Evolutionary conservation across 2,113 vertebrate genomes (phyloP).

Genomic region (Hypanus sabinus): DNA sequence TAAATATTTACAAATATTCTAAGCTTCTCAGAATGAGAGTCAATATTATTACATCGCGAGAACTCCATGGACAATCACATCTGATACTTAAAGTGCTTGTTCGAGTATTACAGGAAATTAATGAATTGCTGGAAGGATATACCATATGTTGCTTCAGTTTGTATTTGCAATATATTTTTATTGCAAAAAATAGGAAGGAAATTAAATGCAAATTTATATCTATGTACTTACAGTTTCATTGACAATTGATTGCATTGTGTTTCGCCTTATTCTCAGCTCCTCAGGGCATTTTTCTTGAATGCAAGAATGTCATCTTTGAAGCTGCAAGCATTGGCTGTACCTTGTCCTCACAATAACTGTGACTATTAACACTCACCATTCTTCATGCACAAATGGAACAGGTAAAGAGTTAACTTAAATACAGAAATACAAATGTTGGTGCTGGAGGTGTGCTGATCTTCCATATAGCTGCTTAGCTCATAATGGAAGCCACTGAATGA

Average conservation of each 20-base stretch:
- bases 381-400: not conserved
- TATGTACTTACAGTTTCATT: not conserved
- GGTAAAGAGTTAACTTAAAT: too few relatives aligned
- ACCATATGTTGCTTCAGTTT: constrained; percentile 1
- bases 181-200: not conserved
- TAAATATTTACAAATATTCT: not conserved
- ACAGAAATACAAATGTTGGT: not conserved
- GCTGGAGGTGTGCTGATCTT: not conserved
- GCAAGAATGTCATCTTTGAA: too few relatives aligned
- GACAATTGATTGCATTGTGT: not conserved
- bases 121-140: not conserved
- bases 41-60: not conserved
- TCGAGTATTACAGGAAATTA: not conserved
- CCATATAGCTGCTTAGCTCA: not conserved
- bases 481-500: not conserved
- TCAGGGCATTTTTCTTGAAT: not conserved
- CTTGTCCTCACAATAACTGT: not conserved
- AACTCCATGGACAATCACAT: not conserved
- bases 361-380: not conserved
- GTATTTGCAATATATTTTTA: not conserved
- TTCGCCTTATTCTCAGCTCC: too few relatives aligned
- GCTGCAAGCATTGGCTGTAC: not conserved
- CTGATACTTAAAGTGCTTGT: not conserved
- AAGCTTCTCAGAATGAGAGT: not conserved
- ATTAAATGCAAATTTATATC: constrained; percentile 3